Percentiles rank a stretch among this genome's conserved stretches.
phyloP scores from a whole-genome alignment of 1,140 invertebrate genomes.

The Diplogasteroides magnus region DNA sequence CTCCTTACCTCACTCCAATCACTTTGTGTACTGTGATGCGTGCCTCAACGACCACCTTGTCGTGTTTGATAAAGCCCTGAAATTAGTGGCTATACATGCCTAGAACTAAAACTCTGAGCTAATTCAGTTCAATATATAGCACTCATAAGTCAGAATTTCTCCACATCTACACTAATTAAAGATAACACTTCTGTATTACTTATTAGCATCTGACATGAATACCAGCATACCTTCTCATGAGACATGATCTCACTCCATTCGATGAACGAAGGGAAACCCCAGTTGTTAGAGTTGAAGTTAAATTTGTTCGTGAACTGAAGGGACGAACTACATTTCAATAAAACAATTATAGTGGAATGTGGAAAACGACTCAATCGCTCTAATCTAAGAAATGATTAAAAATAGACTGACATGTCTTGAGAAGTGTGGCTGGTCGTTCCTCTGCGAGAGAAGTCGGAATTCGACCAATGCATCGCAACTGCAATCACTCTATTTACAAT shows the following conservation, averaged over 20 bases:
- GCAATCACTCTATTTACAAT: too few species aligned
- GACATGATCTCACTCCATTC: constrained; percentile 40
- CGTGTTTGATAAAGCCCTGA: constrained; percentile 33
- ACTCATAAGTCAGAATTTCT: too few species aligned
- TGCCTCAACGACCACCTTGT: constrained; percentile 42
- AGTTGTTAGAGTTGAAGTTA: constrained; percentile 48
- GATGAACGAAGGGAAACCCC: constrained; percentile 50
- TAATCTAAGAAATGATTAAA: constrained; percentile 6
- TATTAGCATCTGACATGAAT: neutral
- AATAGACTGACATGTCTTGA: constrained; percentile 34
- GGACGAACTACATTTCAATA: too few species aligned
- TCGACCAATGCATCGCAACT: too few species aligned
- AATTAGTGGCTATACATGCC: too few species aligned
- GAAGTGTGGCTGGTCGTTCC: constrained; percentile 26
- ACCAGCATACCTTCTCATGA: constrained; percentile 27
- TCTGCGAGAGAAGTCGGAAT: constrained; percentile 38
- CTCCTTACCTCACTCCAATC: constrained; percentile 34
- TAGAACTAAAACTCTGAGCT: neutral
- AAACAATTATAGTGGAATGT: constrained; percentile 19
- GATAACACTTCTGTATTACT: too few species aligned
- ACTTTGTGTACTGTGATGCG: constrained; percentile 41
- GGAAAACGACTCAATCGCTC: constrained; percentile 11
- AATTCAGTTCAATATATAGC: too few species aligned
- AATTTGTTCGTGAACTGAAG: constrained; percentile 48
- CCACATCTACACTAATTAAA: too few species aligned